These are phyloP conservation scores for Criorhina ranunculi DNA, from an alignment of 2,888 invertebrate genomes.

Conservation along the genomic window DNA sequence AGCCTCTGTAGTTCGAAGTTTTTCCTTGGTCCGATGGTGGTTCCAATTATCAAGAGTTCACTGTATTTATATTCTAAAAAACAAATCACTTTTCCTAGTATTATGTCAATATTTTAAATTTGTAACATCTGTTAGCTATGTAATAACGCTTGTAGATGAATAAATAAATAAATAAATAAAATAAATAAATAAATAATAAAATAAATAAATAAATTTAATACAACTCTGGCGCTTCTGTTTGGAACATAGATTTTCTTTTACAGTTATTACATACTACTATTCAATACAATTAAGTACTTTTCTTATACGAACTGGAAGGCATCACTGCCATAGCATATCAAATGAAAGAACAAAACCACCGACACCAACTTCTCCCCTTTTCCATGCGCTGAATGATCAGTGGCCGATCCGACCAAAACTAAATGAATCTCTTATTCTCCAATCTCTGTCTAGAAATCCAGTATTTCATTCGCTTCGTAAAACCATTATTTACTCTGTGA, in stretches of 20 bases:
- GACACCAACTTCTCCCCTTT: not conserved
- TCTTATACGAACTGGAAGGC: not conserved
- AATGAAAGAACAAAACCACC: not conserved
- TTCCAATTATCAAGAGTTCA: no score
- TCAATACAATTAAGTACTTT: not conserved
- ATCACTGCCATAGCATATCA: not conserved
- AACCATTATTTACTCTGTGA: conserved; percentile 32
- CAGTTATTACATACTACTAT: conserved; percentile 1
- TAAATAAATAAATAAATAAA: no score
- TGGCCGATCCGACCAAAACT: conserved; percentile 1
- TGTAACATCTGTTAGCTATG: no score
- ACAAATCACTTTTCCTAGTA: no score
- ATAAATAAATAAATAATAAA: no score
- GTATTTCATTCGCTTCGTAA: conserved; percentile 25
- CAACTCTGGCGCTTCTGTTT: not conserved
- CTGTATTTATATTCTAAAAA: no score
- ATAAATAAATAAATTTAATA: no score
- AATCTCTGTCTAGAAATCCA: conserved; percentile 7
- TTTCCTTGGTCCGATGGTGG: no score
- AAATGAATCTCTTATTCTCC: conserved; percentile 26
- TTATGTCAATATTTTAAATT: no score
- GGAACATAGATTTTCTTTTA: not conserved
- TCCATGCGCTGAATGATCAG: conserved; percentile 13
- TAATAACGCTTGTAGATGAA: no score
- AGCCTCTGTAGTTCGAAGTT: no score